phyloP scores from a whole-genome alignment of 2,888 invertebrate species.

The Busseola fusca region DNA sequence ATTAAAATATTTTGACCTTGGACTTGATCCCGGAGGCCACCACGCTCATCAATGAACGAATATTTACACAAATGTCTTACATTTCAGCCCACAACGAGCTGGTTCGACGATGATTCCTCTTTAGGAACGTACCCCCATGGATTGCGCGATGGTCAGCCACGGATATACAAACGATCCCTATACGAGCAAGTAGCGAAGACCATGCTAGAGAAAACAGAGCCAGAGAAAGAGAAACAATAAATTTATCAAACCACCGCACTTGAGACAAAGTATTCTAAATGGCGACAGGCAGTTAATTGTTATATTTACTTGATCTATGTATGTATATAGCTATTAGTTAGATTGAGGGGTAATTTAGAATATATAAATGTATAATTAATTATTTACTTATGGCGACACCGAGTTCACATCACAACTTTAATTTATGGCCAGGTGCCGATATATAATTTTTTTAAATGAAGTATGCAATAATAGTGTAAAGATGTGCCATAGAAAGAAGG shows the following conservation, averaged over 20 bases:
- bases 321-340: conserved; percentile 51
- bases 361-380: conserved; percentile 13
- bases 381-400: conserved; percentile 2
- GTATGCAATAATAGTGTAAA: conserved; percentile 3
- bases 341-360: conserved; percentile 31
- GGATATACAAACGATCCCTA: conserved; percentile 85
- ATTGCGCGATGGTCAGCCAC: conserved; percentile 76
- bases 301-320: conserved; percentile 39
- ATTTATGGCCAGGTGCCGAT: conserved; percentile 5
- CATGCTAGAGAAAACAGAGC: conserved; percentile 72
- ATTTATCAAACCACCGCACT: conserved; percentile 12
- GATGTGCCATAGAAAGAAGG: conserved; percentile 45
- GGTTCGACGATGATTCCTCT: conserved; percentile 80
- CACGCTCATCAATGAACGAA: background rate
- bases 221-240: conserved; percentile 65
- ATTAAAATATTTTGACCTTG: background rate
- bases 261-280: conserved; percentile 14
- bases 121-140: conserved; percentile 76
- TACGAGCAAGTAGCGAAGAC: conserved; percentile 78
- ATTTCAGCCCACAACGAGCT: conserved; percentile 80
- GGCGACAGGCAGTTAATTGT: conserved; percentile 37
- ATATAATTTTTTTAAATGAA: conserved; percentile 7
- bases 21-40: background rate
- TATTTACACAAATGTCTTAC: background rate
- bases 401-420: background rate